Percentiles rank a stretch among this genome's conserved stretches.
Evolutionary conservation across 2,797 vertebrate species (phyloP).

Genomic region (Galagoides demidoff): DNA sequence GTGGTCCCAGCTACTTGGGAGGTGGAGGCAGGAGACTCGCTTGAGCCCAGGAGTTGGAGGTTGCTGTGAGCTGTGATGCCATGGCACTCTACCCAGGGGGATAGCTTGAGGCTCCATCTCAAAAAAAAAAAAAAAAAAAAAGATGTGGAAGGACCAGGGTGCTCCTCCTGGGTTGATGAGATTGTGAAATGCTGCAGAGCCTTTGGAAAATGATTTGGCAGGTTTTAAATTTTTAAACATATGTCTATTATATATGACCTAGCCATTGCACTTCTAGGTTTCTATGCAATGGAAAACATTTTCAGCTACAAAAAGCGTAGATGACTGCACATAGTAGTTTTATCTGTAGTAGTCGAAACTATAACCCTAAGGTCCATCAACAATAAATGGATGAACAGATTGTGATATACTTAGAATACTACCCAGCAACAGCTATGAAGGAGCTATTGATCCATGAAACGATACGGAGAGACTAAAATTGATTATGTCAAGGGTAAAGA

Average conservation of each 20-base stretch:
- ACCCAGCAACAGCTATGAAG: background rate
- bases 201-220: background rate
- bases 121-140: too few relatives aligned
- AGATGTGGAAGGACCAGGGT: background rate
- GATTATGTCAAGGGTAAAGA: background rate
- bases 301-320: background rate
- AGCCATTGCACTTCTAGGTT: background rate
- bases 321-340: too few relatives aligned
- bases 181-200: background rate
- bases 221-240: background rate
- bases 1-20: too few relatives aligned
- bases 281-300: background rate
- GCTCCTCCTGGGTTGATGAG: too few relatives aligned
- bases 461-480: background rate
- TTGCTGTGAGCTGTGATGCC: too few relatives aligned
- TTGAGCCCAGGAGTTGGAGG: too few relatives aligned
- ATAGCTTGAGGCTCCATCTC: too few relatives aligned
- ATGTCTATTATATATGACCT: background rate
- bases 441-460: background rate
- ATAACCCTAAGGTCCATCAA: background rate
- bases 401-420: background rate
- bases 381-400: background rate
- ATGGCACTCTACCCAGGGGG: too few relatives aligned
- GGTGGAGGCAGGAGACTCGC: too few relatives aligned
- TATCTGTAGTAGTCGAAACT: background rate